Conservation (phyloP, 2,797 vertebrate genomes). For the Acomys russatus region DNA sequence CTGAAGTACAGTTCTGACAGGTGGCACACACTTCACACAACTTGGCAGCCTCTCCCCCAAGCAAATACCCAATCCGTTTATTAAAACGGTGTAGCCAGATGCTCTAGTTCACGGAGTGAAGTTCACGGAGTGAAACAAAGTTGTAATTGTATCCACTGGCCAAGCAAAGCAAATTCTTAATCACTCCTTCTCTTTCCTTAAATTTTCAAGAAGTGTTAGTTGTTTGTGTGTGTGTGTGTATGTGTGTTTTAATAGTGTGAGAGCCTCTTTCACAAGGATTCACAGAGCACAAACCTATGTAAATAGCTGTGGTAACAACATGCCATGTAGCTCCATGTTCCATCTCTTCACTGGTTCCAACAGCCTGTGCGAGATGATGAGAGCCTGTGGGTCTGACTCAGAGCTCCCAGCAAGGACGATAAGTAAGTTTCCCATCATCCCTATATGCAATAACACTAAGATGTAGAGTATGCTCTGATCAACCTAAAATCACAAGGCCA, state of each 20-base stretch:
- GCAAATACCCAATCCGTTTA: conserved; percentile 18
- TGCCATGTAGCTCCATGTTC: not conserved
- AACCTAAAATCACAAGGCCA: conserved; percentile 21
- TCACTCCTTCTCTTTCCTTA: conserved; percentile 48
- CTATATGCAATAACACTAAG: not conserved
- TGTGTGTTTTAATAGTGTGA: not conserved
- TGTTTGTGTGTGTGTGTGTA: not conserved
- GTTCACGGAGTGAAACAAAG: not conserved
- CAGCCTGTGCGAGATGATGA: not conserved
- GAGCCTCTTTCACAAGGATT: not conserved
- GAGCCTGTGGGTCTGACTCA: not conserved
- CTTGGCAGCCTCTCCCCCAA: not conserved
- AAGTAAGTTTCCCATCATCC: not conserved
- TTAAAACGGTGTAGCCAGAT: conserved; percentile 33
- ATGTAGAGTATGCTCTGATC: not conserved
- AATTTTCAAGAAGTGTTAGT: conserved; percentile 24
- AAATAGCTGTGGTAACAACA: conserved; percentile 8
- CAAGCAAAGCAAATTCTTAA: conserved; percentile 32
- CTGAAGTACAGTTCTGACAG: conserved; percentile 44
- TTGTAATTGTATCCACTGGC: conserved; percentile 45
- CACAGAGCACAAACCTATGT: not conserved
- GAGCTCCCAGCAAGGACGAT: not conserved
- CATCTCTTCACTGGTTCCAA: conserved; percentile 24
- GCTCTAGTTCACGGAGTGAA: conserved; percentile 1
- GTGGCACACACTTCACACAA: not conserved